phyloP scores from a whole-genome alignment of 2,113 vertebrate species.

The Malaclemys terrapin region DNA sequence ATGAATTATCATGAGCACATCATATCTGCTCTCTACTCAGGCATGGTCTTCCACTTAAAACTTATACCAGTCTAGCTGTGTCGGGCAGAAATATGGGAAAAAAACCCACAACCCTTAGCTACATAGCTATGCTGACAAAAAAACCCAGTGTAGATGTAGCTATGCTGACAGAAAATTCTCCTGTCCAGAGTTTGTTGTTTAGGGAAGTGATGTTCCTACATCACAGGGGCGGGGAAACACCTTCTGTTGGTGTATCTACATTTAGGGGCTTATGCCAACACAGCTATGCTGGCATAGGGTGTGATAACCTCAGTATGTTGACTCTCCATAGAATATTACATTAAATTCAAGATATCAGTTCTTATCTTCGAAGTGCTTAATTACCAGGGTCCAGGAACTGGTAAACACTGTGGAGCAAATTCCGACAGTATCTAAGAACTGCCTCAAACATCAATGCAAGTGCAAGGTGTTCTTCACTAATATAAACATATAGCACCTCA shows the following conservation, averaged over 20 bases:
- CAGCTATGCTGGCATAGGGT: not conserved
- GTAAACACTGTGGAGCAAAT: not conserved
- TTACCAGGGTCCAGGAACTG: not conserved
- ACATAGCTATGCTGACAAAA: not conserved
- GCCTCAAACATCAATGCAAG: not conserved
- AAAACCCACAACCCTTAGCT: not conserved
- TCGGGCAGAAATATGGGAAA: too few relatives aligned
- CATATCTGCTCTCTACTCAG: too few relatives aligned
- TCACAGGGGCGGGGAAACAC: not conserved
- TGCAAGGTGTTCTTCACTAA: not conserved
- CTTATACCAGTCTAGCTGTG: too few relatives aligned
- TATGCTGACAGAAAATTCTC: too few relatives aligned
- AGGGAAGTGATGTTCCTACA: too few relatives aligned
- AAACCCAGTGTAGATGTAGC: not conserved
- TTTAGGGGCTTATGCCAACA: not conserved
- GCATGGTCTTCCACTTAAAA: too few relatives aligned
- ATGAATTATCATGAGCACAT: not conserved
- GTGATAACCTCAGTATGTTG: not conserved
- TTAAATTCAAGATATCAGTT: constrained; percentile 13
- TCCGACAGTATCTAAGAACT: not conserved
- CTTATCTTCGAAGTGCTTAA: constrained; percentile 30
- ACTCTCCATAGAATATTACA: not conserved
- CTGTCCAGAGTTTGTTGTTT: too few relatives aligned
- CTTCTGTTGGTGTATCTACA: not conserved
- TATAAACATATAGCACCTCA: too few relatives aligned